Evolutionary conservation across 2,797 vertebrate species (phyloP).

Genomic region (Acanthis flammea): DNA sequence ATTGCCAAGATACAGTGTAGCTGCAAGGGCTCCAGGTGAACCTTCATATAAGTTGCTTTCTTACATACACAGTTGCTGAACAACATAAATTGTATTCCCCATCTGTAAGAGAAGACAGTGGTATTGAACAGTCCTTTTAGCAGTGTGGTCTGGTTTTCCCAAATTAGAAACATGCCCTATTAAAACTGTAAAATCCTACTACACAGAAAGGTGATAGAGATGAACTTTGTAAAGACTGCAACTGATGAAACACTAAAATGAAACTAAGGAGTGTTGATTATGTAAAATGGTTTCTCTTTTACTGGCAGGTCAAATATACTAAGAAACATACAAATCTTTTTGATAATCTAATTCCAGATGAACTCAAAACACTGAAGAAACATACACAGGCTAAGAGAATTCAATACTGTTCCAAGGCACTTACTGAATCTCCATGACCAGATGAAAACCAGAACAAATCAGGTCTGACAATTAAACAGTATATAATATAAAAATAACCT

Average conservation of each 20-base stretch:
- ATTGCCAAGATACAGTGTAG: slow-evolving; percentile 66
- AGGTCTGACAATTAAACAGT: slow-evolving; percentile 76
- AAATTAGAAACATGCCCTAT: slow-evolving; percentile 14
- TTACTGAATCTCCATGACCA: slow-evolving; percentile 85
- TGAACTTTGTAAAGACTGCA: neutral
- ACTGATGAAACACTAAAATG: slow-evolving; percentile 54
- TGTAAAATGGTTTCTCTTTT: slow-evolving; percentile 68
- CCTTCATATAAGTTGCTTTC: slow-evolving; percentile 63
- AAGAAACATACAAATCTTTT: slow-evolving; percentile 82
- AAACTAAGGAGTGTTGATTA: slow-evolving; percentile 59
- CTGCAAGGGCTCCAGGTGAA: slow-evolving; percentile 62
- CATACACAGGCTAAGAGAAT: slow-evolving; percentile 77
- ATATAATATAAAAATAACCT: slow-evolving; percentile 99
- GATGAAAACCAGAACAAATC: slow-evolving; percentile 79
- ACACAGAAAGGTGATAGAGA: slow-evolving; percentile 25
- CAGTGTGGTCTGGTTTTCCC: slow-evolving; percentile 43
- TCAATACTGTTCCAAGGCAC: slow-evolving; percentile 89
- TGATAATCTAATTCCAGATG: slow-evolving; percentile 77
- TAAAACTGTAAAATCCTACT: slow-evolving; percentile 6
- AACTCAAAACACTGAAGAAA: slow-evolving; percentile 77
- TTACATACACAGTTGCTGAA: slow-evolving; percentile 47
- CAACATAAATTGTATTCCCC: slow-evolving; percentile 36
- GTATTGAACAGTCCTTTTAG: slow-evolving; percentile 51
- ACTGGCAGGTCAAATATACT: slow-evolving; percentile 87
- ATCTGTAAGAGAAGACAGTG: slow-evolving; percentile 41